Evolutionary conservation across 2,888 invertebrate genomes (phyloP), one percentile per base, ranked within the genome.

Genomic region (Dasysyrphus albostriatus): DNA sequence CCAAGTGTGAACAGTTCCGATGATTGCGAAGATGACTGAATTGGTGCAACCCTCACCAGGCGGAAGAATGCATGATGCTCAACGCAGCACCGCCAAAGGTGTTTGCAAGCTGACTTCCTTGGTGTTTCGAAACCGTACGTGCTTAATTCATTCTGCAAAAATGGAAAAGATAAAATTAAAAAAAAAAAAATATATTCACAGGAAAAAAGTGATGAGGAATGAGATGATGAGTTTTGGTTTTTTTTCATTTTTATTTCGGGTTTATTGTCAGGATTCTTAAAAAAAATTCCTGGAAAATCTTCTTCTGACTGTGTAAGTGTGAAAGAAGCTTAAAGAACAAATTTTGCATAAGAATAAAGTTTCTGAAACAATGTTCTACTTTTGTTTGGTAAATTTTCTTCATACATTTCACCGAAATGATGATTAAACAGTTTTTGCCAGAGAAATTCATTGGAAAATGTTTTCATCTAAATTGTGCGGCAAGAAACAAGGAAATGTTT

Each of bases 101-200:
- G 98, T 90, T 98, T 97, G 92, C 98, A 98, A 16, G 98, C 98
- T 32, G 97, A 95, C 90, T 98, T 96, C 78, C 97, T 97, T 61
- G 97, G 97, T 32, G 98, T 97, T 93, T 98, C 98, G 93, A 98
- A 98, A 7, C 98, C 98, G 93, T 98, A 98, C n/a, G 98, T 98
- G 91, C 97, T 97, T 89, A 98, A 98, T 90, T 98, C 98, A 92
- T 97, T 97, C 97, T 97, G 92, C 83, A 74, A 85, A 24, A 61
- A 61, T 14, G 54, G 19, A 42, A 59, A 37, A 37, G 19, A 39
- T 10, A 16, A 16, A 59, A 82, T 83, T 83, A 87, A 88, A 89
- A 63, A 49, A 88, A 16, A 73, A 19, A 42, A 65, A n/a, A n/a
- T n/a, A n/a, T n/a, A 84, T 67, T 39, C 12, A 75, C 58, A 73